Base-by-base conservation (phyloP, 1,140 invertebrate species). In the Diabrotica virgifera region DNA sequence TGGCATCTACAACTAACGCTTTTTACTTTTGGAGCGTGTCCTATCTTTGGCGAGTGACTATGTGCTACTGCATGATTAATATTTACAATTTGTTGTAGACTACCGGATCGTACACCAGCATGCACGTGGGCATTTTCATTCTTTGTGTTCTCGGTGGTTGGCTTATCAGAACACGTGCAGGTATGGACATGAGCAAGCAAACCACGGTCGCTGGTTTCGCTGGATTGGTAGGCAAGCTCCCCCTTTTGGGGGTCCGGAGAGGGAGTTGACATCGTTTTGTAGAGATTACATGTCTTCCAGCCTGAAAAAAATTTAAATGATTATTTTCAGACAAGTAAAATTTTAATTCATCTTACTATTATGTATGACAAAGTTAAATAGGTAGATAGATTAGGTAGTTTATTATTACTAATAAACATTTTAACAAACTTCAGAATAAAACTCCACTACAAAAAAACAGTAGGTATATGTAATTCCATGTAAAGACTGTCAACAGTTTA, bases 211-310 rank as follows among this genome's bases (percentile, higher is more conserved):
- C 72, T 77, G 14, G 70, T 66, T 54, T 78, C 76, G 65, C 72
- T 76, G 5, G 76, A 69, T 59, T 74, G 75, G 62, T 76, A 78
- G 38, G 70, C 62, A 46, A 74, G 72, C 13, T 78, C 75, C 53
- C 61, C 55, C 38, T 71, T 74, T 52, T 72, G 71, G 11, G 73
- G 71, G 59, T 72, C 72, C n/a, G 74, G 74, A 35, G 76, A 75
- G 35, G 74, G 69, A 8, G 75, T 73, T 4, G 76, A 72, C 76
- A 76, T 77, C 40, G 8, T 46, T 46, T 46, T 3, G 3, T 46
- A 46, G 2, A 46, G 53, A 55, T 52, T 12, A 14, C 5, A 8
- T 24, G 53, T 24, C 13, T 55, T 14, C 35, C 12, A 5, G 10
- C 6, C 35, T 24, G 53, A 55, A 24, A 55, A 14, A 53, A 24